Evolutionary conservation across 2,888 invertebrate genomes (phyloP), one percentile per base, ranked within the genome.

Genomic region (Mantis religiosa): DNA sequence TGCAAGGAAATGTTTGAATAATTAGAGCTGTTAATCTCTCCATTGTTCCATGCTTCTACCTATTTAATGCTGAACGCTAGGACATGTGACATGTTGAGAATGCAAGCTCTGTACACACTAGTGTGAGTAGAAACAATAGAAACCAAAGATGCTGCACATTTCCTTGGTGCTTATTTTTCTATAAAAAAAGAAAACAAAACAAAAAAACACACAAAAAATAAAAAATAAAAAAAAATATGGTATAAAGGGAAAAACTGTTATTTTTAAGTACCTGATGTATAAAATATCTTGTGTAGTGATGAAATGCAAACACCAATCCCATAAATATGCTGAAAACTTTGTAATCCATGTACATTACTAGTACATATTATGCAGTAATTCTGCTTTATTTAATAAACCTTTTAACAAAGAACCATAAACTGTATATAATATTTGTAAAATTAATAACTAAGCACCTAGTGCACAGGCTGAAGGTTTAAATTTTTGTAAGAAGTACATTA

Each of bases 231-330:
- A 41, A 28, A 28, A 25, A 84, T 84, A 6, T 84, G 30, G 25
- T 84, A 20, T 28, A 71, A 25, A 30, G 82, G 34, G 28, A 87
- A 12, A 82, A 87, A 87, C 27, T 82, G 27, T 82, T 82, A 87
- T 84, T 90, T 84, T 89, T 89, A 88, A 88, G 89, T 90, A 90
- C 90, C 90, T 90, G 90, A 90, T 88, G 81, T 90, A 87, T 90
- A 89, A 88, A 34, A 88, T 89, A 82, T 47, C 30, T 84, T 88
- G 83, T 12, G 28, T 83, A 88, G 85, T 88, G 27, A 85, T 83
- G 82, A 81, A 82, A 20, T 85, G 82, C 85, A 82, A 88, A 88
- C 88, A 88, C 88, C 88, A 88, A 85, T 85, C 71, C 84, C 34
- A 84, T 88, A 71, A 71, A 71, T 71, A 71, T 71, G 25, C 54